Base-by-base conservation (phyloP, 2,888 invertebrate genomes). In the Drosophila mettleri region DNA sequence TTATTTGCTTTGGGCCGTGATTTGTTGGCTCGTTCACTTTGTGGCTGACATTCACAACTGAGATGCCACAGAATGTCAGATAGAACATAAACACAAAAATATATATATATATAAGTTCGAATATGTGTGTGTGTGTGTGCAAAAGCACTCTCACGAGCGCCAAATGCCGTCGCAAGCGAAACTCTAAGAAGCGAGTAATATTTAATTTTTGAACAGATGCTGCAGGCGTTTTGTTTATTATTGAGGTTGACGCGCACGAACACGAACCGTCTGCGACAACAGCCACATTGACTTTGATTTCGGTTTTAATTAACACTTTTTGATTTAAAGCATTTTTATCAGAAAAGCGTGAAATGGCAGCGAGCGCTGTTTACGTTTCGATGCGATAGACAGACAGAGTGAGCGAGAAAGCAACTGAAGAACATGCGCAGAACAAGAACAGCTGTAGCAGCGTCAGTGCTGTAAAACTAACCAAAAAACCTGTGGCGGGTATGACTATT, bases 311-410 rank as follows among this genome's bases (percentile, higher is more conserved):
- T 84, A 84, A 87, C 87, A 84, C 88, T 82, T 85, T 83, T 85
- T 82, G 83, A 86, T 84, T 87, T 84, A 84, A 83, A 81, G 85
- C 86, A 84, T 82, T 87, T 87, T 84, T 84, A 87, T 87, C 87
- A 83, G 74, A 78, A 76, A 80, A 83, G 80, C 80, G 80, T 78
- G 80, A 83, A 86, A 83, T 81, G 45, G 73, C 66, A 78, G 78
- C 80, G 64, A 63, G 70, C 75, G 87, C 77, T 84, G 83, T 84
- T 84, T 84, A 87, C 88, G 86, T 87, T 84, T 82, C 81, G 78
- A 70, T 70, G 61, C 51, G 77, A 16, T 58, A 43, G 65, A 60
- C 41, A 52, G 41, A 55, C 38, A 48, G 41, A 58, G 38, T 24
- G 36, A 54, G 64, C 31, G 51, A 36, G 38, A 58, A 53, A 52